phyloP scores from a whole-genome alignment of 2,113 vertebrate genomes.

The Tetraodon nigroviridis region DNA sequence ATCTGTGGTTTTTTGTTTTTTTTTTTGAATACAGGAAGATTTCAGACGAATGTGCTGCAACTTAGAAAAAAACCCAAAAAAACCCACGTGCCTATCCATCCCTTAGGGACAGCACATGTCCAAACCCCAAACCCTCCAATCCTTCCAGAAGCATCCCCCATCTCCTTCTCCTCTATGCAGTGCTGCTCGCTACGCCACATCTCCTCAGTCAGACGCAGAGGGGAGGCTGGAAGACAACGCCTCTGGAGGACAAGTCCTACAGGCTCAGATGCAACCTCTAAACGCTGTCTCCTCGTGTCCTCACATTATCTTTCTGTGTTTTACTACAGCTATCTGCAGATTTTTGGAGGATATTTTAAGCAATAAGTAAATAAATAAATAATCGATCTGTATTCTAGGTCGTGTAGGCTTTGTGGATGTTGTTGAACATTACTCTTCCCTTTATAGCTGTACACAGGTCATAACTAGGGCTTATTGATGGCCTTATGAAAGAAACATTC shows the following conservation, averaged over 20 bases:
- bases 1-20: slow-evolving; percentile 33
- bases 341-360: neutral
- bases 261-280: slow-evolving; percentile 47
- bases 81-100: slow-evolving; percentile 55
- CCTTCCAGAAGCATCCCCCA: slow-evolving; percentile 55
- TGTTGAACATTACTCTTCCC: slow-evolving; percentile 41
- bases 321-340: neutral
- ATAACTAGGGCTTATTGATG: slow-evolving; percentile 52
- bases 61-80: slow-evolving; percentile 13
- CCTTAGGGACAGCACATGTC: slow-evolving; percentile 65
- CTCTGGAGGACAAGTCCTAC: slow-evolving; percentile 32
- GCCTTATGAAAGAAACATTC: slow-evolving; percentile 31
- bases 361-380: neutral
- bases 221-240: slow-evolving; percentile 35
- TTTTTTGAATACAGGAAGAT: slow-evolving; percentile 23
- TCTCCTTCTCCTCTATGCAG: slow-evolving; percentile 33
- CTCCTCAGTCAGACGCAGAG: slow-evolving; percentile 53
- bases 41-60: slow-evolving; percentile 36
- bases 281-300: slow-evolving; percentile 1
- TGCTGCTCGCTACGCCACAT: slow-evolving; percentile 51
- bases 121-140: slow-evolving; percentile 52
- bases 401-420: slow-evolving; percentile 6
- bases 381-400: slow-evolving; percentile 13
- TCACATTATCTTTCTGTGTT: neutral
- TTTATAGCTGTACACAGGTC: slow-evolving; percentile 41